Base-by-base conservation (phyloP, 1,140 invertebrate genomes). In the Metaphire vulgaris region DNA sequence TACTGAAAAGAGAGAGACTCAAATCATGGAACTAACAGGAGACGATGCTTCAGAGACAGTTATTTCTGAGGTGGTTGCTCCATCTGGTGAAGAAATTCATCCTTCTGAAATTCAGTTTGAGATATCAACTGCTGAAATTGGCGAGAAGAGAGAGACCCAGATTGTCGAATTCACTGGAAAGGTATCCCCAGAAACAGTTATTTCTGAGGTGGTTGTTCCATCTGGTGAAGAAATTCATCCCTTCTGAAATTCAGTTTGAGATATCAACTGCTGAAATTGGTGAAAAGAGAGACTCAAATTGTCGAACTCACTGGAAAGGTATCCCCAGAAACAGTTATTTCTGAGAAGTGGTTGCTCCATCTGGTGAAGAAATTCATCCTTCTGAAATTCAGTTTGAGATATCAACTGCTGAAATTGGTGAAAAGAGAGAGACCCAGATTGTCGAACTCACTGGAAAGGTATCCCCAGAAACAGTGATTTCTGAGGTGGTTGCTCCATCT, bases 321-420 rank as follows among this genome's bases (percentile, higher is more conserved):
- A 6, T 12, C 41, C 21, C 41, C 41, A 56, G 41, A 56, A 56
- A 56, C 41, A 12, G 41, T 56, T 56, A 56, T 56, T 56, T 56
- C 41, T 56, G 29, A 74, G 29, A n/a, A n/a, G 32, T 56, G 41
- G 68, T 74, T 16, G 30, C 75, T n/a, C 33, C 65, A 68, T 26
- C 67, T 21, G 33, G 56, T 65, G 75, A 79, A 78, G 72, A 74
- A 67, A 70, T 33, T 0, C 31, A 33, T 65, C 64, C 41, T 56
- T 56, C 41, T 56, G 6, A 56, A 56, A 56, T 56, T 12, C 41
- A 56, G 41, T 56, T 56, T 56, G 66, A 75, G 30, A 68, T 75
- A 14, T 75, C 74, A 56, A 75, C 74, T 12, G 74, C 28, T 75
- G 26, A 72, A 16, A 26, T 14, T 2, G 70, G 30, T 0, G 70